phyloP scores from a whole-genome alignment of 2,888 invertebrate genomes.

The Diadromus collaris region DNA sequence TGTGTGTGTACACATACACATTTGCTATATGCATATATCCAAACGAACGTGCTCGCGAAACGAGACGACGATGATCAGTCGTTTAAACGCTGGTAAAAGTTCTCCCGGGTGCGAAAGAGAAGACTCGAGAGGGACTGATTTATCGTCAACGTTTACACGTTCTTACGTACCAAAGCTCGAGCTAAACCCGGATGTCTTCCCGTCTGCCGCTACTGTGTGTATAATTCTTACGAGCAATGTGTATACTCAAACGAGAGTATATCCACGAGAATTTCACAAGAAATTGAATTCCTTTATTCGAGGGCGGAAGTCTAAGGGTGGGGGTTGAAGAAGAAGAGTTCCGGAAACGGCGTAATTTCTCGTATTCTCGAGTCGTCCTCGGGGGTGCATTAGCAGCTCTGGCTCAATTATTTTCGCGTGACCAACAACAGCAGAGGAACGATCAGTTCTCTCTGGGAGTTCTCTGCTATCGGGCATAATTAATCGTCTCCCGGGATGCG shows the following conservation, averaged over 20 bases:
- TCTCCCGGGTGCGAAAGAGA: conserved; percentile 39
- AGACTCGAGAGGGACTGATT: conserved; percentile 37
- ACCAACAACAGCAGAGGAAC: conserved; percentile 28
- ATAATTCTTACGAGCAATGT: neutral
- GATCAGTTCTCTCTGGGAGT: conserved; percentile 31
- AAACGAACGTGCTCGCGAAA: conserved; percentile 41
- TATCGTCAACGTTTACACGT: conserved; percentile 55
- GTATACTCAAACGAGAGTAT: neutral
- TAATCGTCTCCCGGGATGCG: conserved; percentile 37
- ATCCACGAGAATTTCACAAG: neutral
- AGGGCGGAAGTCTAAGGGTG: conserved; percentile 27
- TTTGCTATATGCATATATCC: neutral
- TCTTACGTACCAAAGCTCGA: conserved; percentile 31
- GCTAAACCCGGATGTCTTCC: conserved; percentile 47
- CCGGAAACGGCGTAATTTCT: conserved; percentile 52
- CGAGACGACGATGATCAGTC: conserved; percentile 45
- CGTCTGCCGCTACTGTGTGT: neutral
- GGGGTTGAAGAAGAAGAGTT: conserved; percentile 14
- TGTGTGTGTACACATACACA: conserved; percentile 8
- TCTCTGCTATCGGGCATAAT: conserved; percentile 45
- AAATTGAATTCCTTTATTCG: neutral
- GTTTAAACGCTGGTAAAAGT: conserved; percentile 50
- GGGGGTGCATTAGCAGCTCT: neutral
- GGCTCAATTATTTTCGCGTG: conserved; percentile 54
- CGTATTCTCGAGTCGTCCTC: conserved; percentile 29